These are phyloP conservation scores for Myzus persicae DNA, from an alignment of 1,140 invertebrate species.

Conservation along the genomic window DNA sequence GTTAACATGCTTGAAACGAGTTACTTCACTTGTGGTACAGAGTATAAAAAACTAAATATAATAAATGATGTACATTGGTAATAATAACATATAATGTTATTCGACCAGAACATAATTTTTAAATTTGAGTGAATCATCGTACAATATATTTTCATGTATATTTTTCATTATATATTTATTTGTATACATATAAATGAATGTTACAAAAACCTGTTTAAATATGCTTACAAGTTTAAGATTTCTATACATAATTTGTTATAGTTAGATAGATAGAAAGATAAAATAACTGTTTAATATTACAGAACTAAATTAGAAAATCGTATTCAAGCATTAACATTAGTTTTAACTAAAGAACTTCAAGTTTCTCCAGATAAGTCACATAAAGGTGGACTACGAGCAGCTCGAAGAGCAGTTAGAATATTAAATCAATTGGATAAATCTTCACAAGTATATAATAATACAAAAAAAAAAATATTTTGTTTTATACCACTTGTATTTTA, in stretches of 20 bases:
- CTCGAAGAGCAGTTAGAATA: conserved; percentile 84
- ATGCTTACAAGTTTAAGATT: neutral
- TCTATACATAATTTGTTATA: neutral
- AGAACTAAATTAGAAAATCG: conserved; percentile 75
- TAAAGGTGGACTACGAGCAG: conserved; percentile 90
- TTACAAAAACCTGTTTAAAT: neutral
- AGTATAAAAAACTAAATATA: neutral
- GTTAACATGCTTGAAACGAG: no score
- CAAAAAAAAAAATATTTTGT: neutral
- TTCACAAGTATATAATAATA: conserved; percentile 67
- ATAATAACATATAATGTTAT: neutral
- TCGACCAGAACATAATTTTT: no score
- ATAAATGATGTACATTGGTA: neutral
- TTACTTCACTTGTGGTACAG: no score
- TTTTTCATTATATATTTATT: no score
- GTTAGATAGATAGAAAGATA: no score
- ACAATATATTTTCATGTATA: no score
- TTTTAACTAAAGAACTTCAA: conserved; percentile 87
- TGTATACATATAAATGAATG: neutral
- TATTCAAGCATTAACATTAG: conserved; percentile 80
- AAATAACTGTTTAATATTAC: conserved; percentile 58
- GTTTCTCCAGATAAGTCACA: conserved; percentile 86
- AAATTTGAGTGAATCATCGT: no score
- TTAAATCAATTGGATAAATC: conserved; percentile 84
- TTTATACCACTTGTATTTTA: conserved; percentile 38